Evolutionary conservation across 1,140 invertebrate genomes (phyloP), one percentile per base, ranked within the genome.

Genomic region (Leptinotarsa lineolata): DNA sequence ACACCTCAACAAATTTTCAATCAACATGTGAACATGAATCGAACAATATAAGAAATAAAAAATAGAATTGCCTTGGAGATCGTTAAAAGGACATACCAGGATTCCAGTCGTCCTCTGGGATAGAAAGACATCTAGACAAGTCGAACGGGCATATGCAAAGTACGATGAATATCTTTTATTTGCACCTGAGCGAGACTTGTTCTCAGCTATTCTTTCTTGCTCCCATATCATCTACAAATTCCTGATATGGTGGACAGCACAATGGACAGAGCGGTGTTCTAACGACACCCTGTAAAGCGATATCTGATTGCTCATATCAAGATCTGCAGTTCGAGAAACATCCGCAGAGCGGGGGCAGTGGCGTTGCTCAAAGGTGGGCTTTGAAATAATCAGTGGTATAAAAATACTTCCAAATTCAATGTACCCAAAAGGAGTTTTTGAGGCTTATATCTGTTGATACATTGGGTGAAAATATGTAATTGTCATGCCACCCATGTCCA

Each of bases 151-250:
- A 75, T 79, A 77, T 79, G 71, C 74, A 79, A 79, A 79, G 48
- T 74, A 71, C 73, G 67, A 77, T 75, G 75, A 74, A 74, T 71
- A 77, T 76, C 72, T 79, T 79, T 78, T 78, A 76, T 75, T 79
- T 78, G 74, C 73, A 72, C 73, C 68, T 73, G 70, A 75, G 69
- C 75, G 70, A 45, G 75, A 75, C 75, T 76, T 77, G 75, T 78
- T 80, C 70, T 78, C 77, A 72, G 70, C 74, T 78, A 74, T 78
- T 78, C 73, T 78, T 78, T 79, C 76, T 73, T 79, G 76, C 76
- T 75, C 74, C 71, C 74, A 74, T 79, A 79, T 79, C 79, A 79
- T 80, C 77, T 77, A 77, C 75, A 74, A 78, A 80, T 78, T 78
- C 77, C 74, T 73, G 76, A 80, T 77, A 77, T 77, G 71, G 67